phyloP scores from a whole-genome alignment of 2,797 vertebrate genomes.

The Kryptolebias ocellatus region DNA sequence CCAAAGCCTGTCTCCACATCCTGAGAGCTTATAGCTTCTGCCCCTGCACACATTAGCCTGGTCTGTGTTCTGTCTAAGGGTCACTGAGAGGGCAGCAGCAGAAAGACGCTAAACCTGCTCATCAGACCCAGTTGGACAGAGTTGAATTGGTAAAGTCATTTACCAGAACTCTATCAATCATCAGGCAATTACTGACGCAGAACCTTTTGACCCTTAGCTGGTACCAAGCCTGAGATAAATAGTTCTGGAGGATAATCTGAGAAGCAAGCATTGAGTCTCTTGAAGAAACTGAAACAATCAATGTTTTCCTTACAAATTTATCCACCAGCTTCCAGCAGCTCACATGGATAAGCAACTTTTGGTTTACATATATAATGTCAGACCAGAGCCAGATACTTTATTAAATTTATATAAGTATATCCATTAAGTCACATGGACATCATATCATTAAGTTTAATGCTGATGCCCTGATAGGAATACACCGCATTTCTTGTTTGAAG shows the following conservation, averaged over 20 bases:
- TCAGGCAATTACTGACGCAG: slow-evolving; percentile 59
- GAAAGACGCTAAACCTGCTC: slow-evolving; percentile 52
- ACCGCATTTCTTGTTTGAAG: background rate
- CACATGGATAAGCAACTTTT: background rate
- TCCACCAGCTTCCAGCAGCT: background rate
- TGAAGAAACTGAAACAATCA: slow-evolving; percentile 3
- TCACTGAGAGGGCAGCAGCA: slow-evolving; percentile 61
- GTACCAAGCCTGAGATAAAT: slow-evolving; percentile 47
- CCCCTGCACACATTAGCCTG: slow-evolving; percentile 42
- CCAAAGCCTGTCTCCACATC: slow-evolving; percentile 1
- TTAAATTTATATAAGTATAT: no score
- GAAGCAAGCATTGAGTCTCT: slow-evolving; percentile 15
- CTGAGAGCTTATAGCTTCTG: slow-evolving; percentile 23
- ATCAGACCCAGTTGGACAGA: slow-evolving; percentile 58
- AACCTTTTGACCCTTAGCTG: slow-evolving; percentile 49
- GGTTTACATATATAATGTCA: no score
- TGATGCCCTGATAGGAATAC: background rate
- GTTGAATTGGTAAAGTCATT: slow-evolving; percentile 66
- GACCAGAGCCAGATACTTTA: no score
- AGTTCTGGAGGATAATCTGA: slow-evolving; percentile 39
- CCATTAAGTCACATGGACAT: background rate
- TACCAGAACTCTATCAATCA: slow-evolving; percentile 63
- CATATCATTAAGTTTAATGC: slow-evolving; percentile 1
- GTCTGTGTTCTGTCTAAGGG: slow-evolving; percentile 54
- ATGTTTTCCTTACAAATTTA: slow-evolving; percentile 19